Base-by-base conservation (phyloP, 2,113 vertebrate species). In the Nyctibius bracteatus region DNA sequence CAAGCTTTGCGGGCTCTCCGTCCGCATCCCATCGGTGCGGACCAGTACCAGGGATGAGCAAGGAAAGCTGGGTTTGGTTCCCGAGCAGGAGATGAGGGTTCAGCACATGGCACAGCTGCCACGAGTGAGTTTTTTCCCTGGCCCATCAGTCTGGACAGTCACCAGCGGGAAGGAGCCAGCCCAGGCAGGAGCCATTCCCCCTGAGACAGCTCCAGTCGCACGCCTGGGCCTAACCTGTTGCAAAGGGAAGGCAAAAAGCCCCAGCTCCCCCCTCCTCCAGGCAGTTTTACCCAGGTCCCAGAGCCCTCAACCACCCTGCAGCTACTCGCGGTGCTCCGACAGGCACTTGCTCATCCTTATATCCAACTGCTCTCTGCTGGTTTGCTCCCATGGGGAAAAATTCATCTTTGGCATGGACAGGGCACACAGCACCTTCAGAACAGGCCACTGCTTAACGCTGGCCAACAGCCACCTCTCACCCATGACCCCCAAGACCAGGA, bases 181-280 rank as follows among this genome's bases (percentile, higher is more conserved):
- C 35, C 59, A 30, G 66, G 37, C n/a, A 37, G 59, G 33, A 88
- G 51, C 23, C 47, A 31, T 10, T n/a, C 15, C 9, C 28, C 14
- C 22, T 3, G 1, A 30, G 54, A 28, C 68, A 90, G 20, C 71
- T 55, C 63, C 57, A 5, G 21, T 2, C 5, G 31, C 62, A 2
- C 1, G 5, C 31, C 35, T 20, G 18, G n/a, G 46, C 21, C 54
- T 2, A 14, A 31, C 14, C 70, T 1, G 0, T 13, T 9, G 8
- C 61, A 20, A 28, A 39, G 13, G 8, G 37, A 33, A 47, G 27
- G 55, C 22, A 46, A 47, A 73, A 73, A 31, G 27, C 55, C 37
- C 33, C 0, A 0, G 3, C 10, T 57, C 57, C 49, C 19, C 28
- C 49, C 3, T 5, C 46, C 54, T 17, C 44, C 39, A 31, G 66